Evolutionary conservation across 1,140 invertebrate genomes (phyloP), one percentile per base, ranked within the genome.

Genomic region (Pissodes strobi): DNA sequence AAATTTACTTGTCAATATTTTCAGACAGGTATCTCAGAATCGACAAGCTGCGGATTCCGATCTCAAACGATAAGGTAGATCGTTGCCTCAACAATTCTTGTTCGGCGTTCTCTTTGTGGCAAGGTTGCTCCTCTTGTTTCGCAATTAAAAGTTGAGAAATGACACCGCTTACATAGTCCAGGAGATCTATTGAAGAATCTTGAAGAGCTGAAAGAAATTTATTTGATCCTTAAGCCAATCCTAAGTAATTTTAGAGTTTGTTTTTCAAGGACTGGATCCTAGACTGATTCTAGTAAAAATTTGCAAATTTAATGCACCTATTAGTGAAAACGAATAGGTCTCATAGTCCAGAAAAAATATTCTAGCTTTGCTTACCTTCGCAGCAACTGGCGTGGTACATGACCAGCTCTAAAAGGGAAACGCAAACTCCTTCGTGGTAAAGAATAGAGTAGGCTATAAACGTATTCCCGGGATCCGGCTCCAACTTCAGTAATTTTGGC

Each of bases 391-490:
- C 82, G 76, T 93, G 90, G 73, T 85, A 93, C 4, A 91, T 78
- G 25, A 91, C 82, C 6, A 87, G 84, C 78, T 93, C 90, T 23
- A 93, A 72, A 0, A 93, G 73, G 1, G 88, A 87, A 23, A 90
- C 80, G 19, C 82, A 83, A 0, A 79, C 78, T 53, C 76, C 75
- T 69, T 78, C 76, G 23, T 78, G 76, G 49, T 72, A 78, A 0
- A 78, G 51, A 4, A 78, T 60, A 63, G 88, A 88, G 69, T 90
- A 91, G 23, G 90, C 79, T 4, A 90, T 79, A 69, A 92, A 91
- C 1, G 87, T 89, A 69, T 85, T 86, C 30, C 81, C 73, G 0
- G 88, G 85, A 48, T 88, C 81, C 0, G 82, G 82, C 66, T 86
- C 82, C 17, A 86, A 71, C 71, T 87, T 83, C 9, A 91, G 70